Evolutionary conservation across 2,888 invertebrate species (phyloP).

Genomic region (Drosophila niveifrons): DNA sequence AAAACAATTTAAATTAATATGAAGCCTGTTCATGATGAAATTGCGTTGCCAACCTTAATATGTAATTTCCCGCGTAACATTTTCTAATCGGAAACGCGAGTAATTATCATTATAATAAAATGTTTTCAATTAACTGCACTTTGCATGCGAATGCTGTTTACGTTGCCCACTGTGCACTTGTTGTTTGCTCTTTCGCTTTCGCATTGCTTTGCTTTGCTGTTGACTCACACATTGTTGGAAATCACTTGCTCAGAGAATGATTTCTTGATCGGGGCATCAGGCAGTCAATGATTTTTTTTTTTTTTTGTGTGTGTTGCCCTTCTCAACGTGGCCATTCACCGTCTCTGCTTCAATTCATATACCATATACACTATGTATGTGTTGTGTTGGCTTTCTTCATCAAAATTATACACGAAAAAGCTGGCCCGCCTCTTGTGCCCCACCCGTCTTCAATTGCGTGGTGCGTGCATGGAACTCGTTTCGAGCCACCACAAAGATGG

Average conservation of each 20-base stretch:
- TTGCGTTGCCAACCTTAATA: not conserved
- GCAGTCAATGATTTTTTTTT: slow-evolving; percentile 10
- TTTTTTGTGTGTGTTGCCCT: not conserved
- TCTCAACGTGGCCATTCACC: slow-evolving; percentile 4
- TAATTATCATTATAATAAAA: not conserved
- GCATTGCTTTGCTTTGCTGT: not conserved
- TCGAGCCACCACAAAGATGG: not conserved
- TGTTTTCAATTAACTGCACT: slow-evolving; percentile 1
- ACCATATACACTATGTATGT: not conserved
- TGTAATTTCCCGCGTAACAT: not conserved
- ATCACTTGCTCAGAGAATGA: slow-evolving; percentile 4
- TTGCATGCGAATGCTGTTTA: not conserved
- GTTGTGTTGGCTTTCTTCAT: slow-evolving; percentile 1
- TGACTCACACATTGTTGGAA: slow-evolving; percentile 13
- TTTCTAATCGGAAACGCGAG: not conserved
- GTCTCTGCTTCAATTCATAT: slow-evolving; percentile 1
- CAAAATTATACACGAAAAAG: not conserved
- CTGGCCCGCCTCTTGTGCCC: slow-evolving; percentile 24
- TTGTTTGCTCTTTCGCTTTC: not conserved
- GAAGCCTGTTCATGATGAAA: not conserved
- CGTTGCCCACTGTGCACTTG: slow-evolving; percentile 6
- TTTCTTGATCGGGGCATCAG: slow-evolving; percentile 11
- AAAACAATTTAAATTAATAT: not conserved
- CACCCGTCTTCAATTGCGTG: slow-evolving; percentile 9
- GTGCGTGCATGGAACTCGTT: slow-evolving; percentile 69